Conservation (phyloP, 1,140 invertebrate species). For the Mactra quadrangularis region DNA sequence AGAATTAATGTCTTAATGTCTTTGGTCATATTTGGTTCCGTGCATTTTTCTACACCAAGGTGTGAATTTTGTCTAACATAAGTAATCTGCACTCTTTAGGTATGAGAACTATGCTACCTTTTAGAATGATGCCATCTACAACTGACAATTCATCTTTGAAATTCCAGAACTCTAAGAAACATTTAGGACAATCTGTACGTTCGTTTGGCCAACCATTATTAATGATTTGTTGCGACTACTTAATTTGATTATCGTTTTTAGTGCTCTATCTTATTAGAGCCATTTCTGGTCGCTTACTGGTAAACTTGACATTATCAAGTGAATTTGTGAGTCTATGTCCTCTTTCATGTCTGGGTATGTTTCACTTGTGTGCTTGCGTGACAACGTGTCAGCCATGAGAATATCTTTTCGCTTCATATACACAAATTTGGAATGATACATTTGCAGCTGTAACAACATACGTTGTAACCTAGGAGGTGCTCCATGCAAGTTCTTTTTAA, state of each 20-base stretch:
- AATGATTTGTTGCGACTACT: neutral
- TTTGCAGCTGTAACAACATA: neutral
- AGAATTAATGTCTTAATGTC: slow-evolving; percentile 57
- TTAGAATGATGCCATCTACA: slow-evolving; percentile 2
- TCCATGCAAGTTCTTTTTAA: neutral
- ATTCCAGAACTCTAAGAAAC: neutral
- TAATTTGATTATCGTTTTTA: neutral
- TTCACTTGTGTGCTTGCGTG: neutral
- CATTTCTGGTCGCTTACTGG: neutral
- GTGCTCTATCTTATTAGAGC: neutral
- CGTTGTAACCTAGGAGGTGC: neutral
- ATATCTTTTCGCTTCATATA: neutral
- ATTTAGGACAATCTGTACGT: slow-evolving; percentile 1
- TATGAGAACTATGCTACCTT: slow-evolving; percentile 12
- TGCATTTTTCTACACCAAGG: slow-evolving; percentile 27
- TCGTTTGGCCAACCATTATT: neutral
- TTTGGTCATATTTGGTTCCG: slow-evolving; percentile 24
- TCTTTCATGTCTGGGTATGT: neutral
- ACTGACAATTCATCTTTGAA: slow-evolving; percentile 16
- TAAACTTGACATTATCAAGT: neutral
- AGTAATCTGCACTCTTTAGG: neutral
- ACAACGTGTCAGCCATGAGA: neutral
- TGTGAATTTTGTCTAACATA: slow-evolving; percentile 27
- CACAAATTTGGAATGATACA: neutral
- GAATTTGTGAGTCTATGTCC: neutral